These are phyloP conservation scores for Myotis myotis DNA, from an alignment of 2,797 vertebrate species.

Conservation along the genomic window DNA sequence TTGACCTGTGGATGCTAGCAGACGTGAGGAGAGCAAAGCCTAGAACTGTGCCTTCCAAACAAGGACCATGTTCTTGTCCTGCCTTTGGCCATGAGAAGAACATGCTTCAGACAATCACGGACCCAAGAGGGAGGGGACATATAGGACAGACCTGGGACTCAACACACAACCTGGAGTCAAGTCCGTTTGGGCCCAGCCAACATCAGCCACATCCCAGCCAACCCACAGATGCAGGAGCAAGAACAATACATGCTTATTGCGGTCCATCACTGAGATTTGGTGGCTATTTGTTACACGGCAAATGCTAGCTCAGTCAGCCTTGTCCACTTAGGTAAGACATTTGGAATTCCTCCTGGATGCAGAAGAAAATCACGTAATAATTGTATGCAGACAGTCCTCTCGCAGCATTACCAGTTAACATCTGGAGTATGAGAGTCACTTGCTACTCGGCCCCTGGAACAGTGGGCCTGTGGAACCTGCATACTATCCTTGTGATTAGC, in stretches of 20 bases:
- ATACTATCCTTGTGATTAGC: background rate
- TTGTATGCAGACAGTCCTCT: background rate
- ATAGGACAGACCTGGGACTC: background rate
- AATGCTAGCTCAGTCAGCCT: background rate
- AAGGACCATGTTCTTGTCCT: background rate
- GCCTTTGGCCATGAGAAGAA: background rate
- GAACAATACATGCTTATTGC: rapidly evolving
- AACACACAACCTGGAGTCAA: background rate
- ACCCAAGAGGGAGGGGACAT: background rate
- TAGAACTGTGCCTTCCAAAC: background rate
- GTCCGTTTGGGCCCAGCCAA: background rate
- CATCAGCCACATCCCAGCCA: background rate
- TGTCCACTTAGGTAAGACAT: background rate
- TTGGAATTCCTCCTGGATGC: background rate
- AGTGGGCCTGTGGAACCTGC: rapidly evolving
- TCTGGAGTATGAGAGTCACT: background rate
- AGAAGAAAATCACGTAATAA: background rate
- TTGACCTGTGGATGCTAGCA: background rate
- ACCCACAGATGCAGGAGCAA: background rate
- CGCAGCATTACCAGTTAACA: background rate
- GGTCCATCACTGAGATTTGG: background rate
- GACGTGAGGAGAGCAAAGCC: background rate
- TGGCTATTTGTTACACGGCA: background rate
- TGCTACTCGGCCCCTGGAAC: too few species aligned
- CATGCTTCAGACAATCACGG: background rate